Base-by-base conservation (phyloP, 2,888 invertebrate species). In the Cylloceria caligata region DNA sequence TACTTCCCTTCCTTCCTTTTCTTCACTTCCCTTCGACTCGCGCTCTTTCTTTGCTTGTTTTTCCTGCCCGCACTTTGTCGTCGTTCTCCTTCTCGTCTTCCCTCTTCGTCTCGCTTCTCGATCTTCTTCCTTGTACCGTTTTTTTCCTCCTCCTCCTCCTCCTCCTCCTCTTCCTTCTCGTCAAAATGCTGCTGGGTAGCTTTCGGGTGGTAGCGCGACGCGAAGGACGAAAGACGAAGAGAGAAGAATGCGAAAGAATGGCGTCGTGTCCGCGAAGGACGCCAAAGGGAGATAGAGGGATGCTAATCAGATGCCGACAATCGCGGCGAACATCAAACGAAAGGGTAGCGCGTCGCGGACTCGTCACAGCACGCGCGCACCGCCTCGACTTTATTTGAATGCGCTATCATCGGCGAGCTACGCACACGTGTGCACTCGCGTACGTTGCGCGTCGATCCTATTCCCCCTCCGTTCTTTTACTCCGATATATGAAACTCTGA, bases 271-370 rank as follows among this genome's bases (percentile, higher is more conserved):
- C 74, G 74, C 47, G 74, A 47, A 69, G 64, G 57, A 71, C 57
- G 71, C 71, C 65, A 68, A 72, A 65, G 73, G 67, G 74, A 83
- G 83, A 85, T 86, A 86, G 87, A 85, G 84, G 92, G 91, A 92
- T 92, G 92, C 92, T 92, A 92, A 92, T 92, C 92, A 92, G 92
- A 91, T 92, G 91, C 91, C 91, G 92, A 91, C 91, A 90, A 86
- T 85, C 86, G 89, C 92, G 91, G 92, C 88, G 80, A 85, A 91
- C 88, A 89, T 92, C 91, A 92, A 92, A 92, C 86, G 88, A 72
- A 77, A 85, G 78, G 24, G 86, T 87, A 57, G 71, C 89, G 89
- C 89, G 88, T 89, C 90, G 88, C 74, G 88, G 86, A 78, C 88
- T 87, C 88, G 89, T 89, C 91, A 89, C 91, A 87, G 87, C 88